Conservation (phyloP, 2,113 vertebrate species). For the Rousettus leschenaultii region DNA sequence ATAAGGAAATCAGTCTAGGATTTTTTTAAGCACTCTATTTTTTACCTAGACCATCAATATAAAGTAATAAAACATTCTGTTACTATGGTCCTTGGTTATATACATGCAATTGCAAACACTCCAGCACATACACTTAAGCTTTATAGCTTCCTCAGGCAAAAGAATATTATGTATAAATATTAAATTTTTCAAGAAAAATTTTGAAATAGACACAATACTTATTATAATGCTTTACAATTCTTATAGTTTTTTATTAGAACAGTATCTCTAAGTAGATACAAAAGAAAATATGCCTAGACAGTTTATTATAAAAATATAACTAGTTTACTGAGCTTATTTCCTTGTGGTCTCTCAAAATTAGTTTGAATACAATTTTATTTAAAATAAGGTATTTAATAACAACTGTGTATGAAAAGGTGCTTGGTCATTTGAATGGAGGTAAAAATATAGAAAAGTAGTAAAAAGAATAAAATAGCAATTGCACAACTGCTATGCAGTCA, state of each 20-base stretch:
- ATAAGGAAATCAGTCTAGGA: background rate
- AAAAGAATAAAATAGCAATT: background rate
- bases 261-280: background rate
- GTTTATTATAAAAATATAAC: background rate
- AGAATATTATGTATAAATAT: slow-evolving; percentile 44
- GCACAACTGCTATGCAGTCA: rapidly evolving
- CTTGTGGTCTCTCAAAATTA: background rate
- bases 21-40: background rate
- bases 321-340: background rate
- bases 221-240: slow-evolving; percentile 25
- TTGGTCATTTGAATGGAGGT: background rate
- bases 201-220: slow-evolving; percentile 47
- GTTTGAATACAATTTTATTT: background rate
- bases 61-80: slow-evolving; percentile 20
- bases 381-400: background rate
- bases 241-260: background rate
- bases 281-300: background rate
- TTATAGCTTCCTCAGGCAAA: slow-evolving; percentile 51
- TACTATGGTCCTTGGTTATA: background rate
- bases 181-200: slow-evolving; percentile 58
- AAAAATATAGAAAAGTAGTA: background rate
- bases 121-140: background rate
- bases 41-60: background rate
- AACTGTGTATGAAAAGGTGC: background rate
- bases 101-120: background rate